Evolutionary conservation across 2,113 vertebrate genomes (phyloP), one percentile per base, ranked within the genome.

Genomic region (Salvator merianae): DNA sequence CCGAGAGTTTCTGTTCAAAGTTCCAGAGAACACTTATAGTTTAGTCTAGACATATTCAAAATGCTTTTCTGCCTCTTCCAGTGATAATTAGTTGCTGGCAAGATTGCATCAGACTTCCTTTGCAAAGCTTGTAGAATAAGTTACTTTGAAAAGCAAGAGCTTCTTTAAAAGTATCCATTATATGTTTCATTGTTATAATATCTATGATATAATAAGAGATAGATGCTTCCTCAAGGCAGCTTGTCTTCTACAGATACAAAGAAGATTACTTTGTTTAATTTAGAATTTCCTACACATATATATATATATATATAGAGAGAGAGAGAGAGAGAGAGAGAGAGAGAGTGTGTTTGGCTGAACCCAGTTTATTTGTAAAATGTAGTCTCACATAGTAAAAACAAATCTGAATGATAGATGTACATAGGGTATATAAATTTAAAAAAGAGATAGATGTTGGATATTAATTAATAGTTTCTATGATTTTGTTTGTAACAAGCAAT

Each of bases 21-120:
- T 86, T 73, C 75, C 38, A 73, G 77, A 40, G 30, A 83, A 83
- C 36, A 59, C 26, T 63, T 50, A 72, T 77, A 43, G 32, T 78
- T 87, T 72, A 87, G 68, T 78, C 50, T 36, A 66, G 40, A 78
- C 53, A 38, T 75, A 65, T 53, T 72, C 80, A 82, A 83, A 68
- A 72, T 78, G 43, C 26, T 53, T 62, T 36, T 83, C 68, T 34
- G 66, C 40, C 34, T 63, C 68, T 70, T 28, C 53, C 59, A 74
- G 62, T 80, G 77, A 74, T 65, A 72, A 79, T 80, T 66, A 30
- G 40, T 38, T 79, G 32, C 26, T 83, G 68, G 80, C 55, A 73
- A 83, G 85, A 72, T 53, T 73, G 24, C 63, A 72, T 82, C 66
- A 63, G 53, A 50, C 53, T n/a, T 82, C 40, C 53, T 71, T 34